Conservation (phyloP, 2,797 vertebrate genomes). For the Hydrolagus colliei region DNA sequence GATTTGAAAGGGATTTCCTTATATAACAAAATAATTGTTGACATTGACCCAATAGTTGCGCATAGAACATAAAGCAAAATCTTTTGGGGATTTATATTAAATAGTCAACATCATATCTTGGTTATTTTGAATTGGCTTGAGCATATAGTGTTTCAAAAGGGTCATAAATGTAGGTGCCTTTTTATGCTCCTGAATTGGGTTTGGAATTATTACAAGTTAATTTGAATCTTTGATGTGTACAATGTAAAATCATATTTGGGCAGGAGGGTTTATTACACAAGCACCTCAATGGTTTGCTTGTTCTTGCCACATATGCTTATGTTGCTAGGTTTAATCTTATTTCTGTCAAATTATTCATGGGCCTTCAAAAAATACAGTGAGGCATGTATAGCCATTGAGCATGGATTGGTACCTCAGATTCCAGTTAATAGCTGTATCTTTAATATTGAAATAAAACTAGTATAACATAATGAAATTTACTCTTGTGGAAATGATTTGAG, state of each 20-base stretch:
- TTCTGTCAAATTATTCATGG: neutral
- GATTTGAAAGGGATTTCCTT: no score
- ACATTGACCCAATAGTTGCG: no score
- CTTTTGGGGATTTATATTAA: neutral
- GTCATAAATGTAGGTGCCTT: neutral
- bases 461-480: no score
- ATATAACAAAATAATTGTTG: neutral
- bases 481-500: no score
- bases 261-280: conserved; percentile 14
- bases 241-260: neutral
- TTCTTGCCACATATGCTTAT: neutral
- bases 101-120: neutral
- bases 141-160: neutral
- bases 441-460: no score
- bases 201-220: neutral
- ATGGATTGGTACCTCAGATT: neutral
- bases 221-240: neutral
- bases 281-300: conserved; percentile 10
- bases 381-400: neutral
- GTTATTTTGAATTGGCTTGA: neutral
- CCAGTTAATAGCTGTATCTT: no score
- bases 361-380: neutral
- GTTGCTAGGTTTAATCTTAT: conserved; percentile 3
- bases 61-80: neutral
- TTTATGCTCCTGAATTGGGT: neutral